These are phyloP conservation scores for Drosophila ambigua DNA, from an alignment of 1,140 invertebrate species.

Conservation along the genomic window DNA sequence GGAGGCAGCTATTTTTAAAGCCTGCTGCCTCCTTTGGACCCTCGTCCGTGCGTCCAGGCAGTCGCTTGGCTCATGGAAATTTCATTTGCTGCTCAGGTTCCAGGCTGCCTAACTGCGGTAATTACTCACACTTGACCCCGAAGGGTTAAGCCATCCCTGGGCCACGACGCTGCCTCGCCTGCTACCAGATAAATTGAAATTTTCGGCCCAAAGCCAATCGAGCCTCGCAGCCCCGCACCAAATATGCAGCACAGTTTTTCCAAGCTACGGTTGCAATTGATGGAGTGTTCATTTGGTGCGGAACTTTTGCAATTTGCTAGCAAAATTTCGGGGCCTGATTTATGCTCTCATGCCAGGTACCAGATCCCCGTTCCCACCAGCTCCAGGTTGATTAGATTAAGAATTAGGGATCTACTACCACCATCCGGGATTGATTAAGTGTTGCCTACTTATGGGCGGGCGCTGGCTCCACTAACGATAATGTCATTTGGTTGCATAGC, in stretches of 20 bases:
- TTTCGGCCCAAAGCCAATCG: constrained; percentile 1
- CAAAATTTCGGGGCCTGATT: constrained; percentile 2
- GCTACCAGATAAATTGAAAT: constrained; percentile 47
- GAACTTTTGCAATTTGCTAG: constrained; percentile 20
- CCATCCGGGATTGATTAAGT: constrained; percentile 32
- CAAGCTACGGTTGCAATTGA: constrained; percentile 21
- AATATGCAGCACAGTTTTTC: constrained; percentile 1
- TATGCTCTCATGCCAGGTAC: not conserved
- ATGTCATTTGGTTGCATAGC: not conserved
- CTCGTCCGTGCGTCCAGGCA: constrained; percentile 8
- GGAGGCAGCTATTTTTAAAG: constrained; percentile 66
- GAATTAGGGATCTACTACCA: constrained; percentile 4
- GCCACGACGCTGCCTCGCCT: constrained; percentile 20
- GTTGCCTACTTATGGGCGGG: constrained; percentile 4
- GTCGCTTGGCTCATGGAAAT: constrained; percentile 43
- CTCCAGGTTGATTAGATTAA: constrained; percentile 39
- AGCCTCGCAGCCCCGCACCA: too few species aligned
- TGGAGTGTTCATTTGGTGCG: constrained; percentile 11
- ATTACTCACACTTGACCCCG: constrained; percentile 78
- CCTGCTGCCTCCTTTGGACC: too few species aligned
- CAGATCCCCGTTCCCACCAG: not conserved
- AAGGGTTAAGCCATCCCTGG: constrained; percentile 17
- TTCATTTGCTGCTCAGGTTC: constrained; percentile 55
- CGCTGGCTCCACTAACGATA: not conserved
- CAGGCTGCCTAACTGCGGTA: constrained; percentile 64